These are phyloP conservation scores for Brachyopa scutellaris DNA, from an alignment of 2,888 invertebrate genomes.

Conservation along the genomic window DNA sequence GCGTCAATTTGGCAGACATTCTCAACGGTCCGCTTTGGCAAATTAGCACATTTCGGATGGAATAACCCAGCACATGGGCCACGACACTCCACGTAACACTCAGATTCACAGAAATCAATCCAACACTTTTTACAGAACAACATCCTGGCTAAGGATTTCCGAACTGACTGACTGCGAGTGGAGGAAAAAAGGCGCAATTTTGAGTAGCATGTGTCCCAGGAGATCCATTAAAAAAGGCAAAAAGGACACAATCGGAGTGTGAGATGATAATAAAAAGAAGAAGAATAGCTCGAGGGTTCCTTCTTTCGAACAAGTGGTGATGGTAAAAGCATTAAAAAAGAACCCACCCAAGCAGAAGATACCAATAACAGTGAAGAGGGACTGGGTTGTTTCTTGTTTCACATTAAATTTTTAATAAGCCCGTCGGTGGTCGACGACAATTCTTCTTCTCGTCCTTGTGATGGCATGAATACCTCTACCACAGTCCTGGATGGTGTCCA, in stretches of 20 bases:
- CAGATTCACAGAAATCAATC: constrained; percentile 79
- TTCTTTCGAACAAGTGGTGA: constrained; percentile 50
- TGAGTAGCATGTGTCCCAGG: constrained; percentile 54
- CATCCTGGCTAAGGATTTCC: constrained; percentile 66
- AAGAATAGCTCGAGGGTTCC: constrained; percentile 68
- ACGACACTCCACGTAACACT: constrained; percentile 76
- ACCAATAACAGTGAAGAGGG: constrained; percentile 21
- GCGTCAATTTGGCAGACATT: constrained; percentile 73
- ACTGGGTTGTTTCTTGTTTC: constrained; percentile 39
- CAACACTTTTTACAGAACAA: constrained; percentile 81
- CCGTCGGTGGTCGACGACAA: constrained; percentile 26
- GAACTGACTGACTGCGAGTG: constrained; percentile 32
- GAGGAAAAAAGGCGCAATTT: constrained; percentile 53
- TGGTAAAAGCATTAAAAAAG: constrained; percentile 60
- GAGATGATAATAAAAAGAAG: constrained; percentile 51
- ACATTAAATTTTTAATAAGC: constrained; percentile 70
- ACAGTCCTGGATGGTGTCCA: constrained; percentile 52
- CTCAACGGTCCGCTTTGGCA: constrained; percentile 74
- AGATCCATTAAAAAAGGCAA: constrained; percentile 74
- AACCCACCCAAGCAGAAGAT: constrained; percentile 46
- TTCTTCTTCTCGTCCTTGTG: constrained; percentile 30
- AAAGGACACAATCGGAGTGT: constrained; percentile 37
- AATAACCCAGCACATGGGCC: constrained; percentile 79
- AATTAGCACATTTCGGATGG: constrained; percentile 78
- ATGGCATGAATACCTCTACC: background rate